Base-by-base conservation (phyloP, 2,113 vertebrate genomes). In the Scolopax mira region DNA sequence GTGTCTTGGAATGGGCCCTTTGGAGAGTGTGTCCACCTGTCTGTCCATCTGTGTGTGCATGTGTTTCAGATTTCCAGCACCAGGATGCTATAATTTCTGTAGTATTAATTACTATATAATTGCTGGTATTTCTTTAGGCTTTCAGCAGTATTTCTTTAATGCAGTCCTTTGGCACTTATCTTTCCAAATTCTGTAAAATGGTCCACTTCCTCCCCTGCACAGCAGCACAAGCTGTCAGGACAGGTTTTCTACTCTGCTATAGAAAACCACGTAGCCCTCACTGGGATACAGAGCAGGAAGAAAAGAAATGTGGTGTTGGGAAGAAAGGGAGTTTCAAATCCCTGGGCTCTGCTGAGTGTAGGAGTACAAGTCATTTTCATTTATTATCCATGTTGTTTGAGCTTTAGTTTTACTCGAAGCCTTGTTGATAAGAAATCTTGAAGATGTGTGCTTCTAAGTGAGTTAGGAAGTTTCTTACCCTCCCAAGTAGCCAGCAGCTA, bases 381-480 rank as follows among this genome's bases (percentile, higher is more conserved):
- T 87, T 89, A 91, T 85, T 89, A 88, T 93, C 83, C 52, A 65
- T 64, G 60, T 81, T 82, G 61, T 85, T 91, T 89, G 87, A 92
- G 73, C 54, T 87, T 85, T 69, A 52, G 31, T 94, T 94, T 93
- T 95, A 88, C 62, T 81, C 93, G 44, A 77, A 89, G 55, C 46
- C 52, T 85, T 4, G 2, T 54, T 91, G 91, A 80, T 94, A 81
- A 95, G 91, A 95, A 81, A 82, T 89, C 57, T 64, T 79, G 57
- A 82, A 57, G 61, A 69, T 30, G 15, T 55, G 58, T 7, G 4
- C 49, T 85, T 83, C 7, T 41, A 73, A 88, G 82, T 85, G 52
- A 70, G 83, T 84, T 85, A 90, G 54, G 73, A 93, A 89, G 79
- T 79, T 90, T 73, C 39, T 87, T 73, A 46, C 82, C 66, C 18